These are phyloP conservation scores for Xanthia togata DNA, from an alignment of 2,888 invertebrate species.

Conservation along the genomic window DNA sequence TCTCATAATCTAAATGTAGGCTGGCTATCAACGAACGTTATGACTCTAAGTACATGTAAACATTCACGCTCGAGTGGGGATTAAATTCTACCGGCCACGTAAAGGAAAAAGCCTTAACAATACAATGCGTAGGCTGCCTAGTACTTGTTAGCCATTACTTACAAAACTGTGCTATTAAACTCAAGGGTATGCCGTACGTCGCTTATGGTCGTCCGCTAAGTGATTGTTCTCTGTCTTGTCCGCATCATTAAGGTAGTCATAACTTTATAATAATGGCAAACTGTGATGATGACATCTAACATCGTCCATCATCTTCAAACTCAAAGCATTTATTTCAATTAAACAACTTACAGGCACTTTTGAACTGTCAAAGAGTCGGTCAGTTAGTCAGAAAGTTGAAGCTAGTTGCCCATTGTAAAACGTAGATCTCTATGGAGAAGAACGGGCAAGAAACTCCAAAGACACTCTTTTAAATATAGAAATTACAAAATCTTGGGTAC, in stretches of 20 bases:
- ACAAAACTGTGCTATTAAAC: constrained; percentile 51
- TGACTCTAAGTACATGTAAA: constrained; percentile 16
- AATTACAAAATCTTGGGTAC: too few relatives aligned
- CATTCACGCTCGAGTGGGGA: constrained; percentile 40
- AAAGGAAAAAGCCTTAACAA: constrained; percentile 53
- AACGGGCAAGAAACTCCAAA: too few relatives aligned
- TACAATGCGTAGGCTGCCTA: constrained; percentile 35
- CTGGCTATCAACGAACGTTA: constrained; percentile 12
- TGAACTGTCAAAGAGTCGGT: too few relatives aligned
- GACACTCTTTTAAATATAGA: too few relatives aligned
- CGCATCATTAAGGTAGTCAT: constrained; percentile 10
- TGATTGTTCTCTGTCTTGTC: constrained; percentile 44
- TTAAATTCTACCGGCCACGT: constrained; percentile 39
- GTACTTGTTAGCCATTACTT: constrained; percentile 39
- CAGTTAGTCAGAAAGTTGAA: too few relatives aligned
- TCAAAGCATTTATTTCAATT: too few relatives aligned
- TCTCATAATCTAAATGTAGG: background rate
- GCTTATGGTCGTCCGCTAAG: constrained; percentile 31
- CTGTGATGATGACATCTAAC: too few relatives aligned
- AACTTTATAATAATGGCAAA: background rate
- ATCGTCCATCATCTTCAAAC: background rate
- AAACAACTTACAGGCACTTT: too few relatives aligned
- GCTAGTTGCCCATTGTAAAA: too few relatives aligned
- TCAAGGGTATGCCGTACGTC: constrained; percentile 43
- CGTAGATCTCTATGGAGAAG: too few relatives aligned